Conservation (phyloP, 2,797 vertebrate species). For the Liasis olivaceus region DNA sequence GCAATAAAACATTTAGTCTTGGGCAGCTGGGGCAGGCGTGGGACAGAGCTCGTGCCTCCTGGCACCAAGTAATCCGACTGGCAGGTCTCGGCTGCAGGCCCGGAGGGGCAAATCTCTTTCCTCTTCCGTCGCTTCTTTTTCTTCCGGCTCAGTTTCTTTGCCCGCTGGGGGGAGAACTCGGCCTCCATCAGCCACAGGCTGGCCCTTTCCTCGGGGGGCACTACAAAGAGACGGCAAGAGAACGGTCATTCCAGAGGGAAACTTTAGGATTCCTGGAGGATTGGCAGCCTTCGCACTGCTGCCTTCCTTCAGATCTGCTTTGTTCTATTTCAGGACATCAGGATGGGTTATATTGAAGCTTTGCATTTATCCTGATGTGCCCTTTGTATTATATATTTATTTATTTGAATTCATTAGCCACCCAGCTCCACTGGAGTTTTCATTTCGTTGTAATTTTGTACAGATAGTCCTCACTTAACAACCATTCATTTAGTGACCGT, state of each 20-base stretch:
- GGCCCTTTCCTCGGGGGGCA: slow-evolving; percentile 88
- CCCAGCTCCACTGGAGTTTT: not conserved
- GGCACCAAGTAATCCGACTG: slow-evolving; percentile 49
- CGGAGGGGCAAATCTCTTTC: slow-evolving; percentile 79
- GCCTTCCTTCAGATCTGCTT: not conserved
- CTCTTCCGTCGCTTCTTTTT: slow-evolving; percentile 83
- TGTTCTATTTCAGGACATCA: not conserved
- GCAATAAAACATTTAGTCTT: slow-evolving; percentile 84
- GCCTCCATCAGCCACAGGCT: slow-evolving; percentile 90
- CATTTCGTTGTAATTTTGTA: too few species aligned
- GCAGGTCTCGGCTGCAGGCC: slow-evolving; percentile 54
- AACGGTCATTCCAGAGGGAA: not conserved
- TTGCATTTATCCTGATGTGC: not conserved
- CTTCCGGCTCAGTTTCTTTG: slow-evolving; percentile 79
- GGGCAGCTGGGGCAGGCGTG: slow-evolving; percentile 88
- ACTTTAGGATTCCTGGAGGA: not conserved
- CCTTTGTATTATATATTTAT: not conserved
- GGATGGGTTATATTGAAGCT: not conserved
- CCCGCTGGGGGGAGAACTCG: slow-evolving; percentile 87
- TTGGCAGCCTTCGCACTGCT: not conserved
- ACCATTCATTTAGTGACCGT: too few species aligned
- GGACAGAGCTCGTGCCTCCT: slow-evolving; percentile 78
- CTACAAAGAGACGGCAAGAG: slow-evolving; percentile 56
- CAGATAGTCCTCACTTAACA: too few species aligned
- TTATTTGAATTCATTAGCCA: too few species aligned